Evolutionary conservation across 1,140 invertebrate genomes (phyloP).

Genomic region (Zaprionus tsacasi): DNA sequence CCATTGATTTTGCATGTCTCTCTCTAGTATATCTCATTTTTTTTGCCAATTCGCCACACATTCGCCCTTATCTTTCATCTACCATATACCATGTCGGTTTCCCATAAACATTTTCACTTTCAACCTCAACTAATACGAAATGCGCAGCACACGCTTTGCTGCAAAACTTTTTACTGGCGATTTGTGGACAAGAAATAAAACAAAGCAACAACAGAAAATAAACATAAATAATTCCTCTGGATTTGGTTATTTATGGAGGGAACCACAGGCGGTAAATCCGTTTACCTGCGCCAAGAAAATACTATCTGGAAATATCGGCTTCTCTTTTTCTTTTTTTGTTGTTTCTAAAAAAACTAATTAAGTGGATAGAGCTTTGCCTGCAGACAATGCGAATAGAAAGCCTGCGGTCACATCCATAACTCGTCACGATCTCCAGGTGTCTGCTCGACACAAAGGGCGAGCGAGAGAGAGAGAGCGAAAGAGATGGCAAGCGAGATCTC

Average conservation of each 20-base stretch:
- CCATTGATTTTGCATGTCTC: background rate
- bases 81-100: background rate
- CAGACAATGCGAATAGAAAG: slow-evolving; percentile 69
- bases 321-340: background rate
- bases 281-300: slow-evolving; percentile 60
- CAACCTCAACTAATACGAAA: slow-evolving; percentile 49
- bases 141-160: slow-evolving; percentile 53
- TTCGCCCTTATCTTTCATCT: slow-evolving; percentile 44
- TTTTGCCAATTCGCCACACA: slow-evolving; percentile 63
- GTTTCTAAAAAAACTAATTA: slow-evolving; percentile 70
- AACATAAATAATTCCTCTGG: slow-evolving; percentile 53
- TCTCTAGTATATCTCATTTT: background rate
- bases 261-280: slow-evolving; percentile 63
- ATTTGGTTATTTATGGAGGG: slow-evolving; percentile 57
- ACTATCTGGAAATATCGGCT: background rate
- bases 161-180: slow-evolving; percentile 46
- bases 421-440: slow-evolving; percentile 47
- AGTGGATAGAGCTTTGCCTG: slow-evolving; percentile 48
- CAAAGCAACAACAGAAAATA: slow-evolving; percentile 1
- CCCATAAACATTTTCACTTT: slow-evolving; percentile 62
- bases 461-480: background rate
- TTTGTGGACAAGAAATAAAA: slow-evolving; percentile 27
- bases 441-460: slow-evolving; percentile 16
- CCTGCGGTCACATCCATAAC: slow-evolving; percentile 52
- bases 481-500: background rate